Evolutionary conservation across 2,888 invertebrate species (phyloP), one percentile per base, ranked within the genome.

Genomic region (Stramonita haemastoma): DNA sequence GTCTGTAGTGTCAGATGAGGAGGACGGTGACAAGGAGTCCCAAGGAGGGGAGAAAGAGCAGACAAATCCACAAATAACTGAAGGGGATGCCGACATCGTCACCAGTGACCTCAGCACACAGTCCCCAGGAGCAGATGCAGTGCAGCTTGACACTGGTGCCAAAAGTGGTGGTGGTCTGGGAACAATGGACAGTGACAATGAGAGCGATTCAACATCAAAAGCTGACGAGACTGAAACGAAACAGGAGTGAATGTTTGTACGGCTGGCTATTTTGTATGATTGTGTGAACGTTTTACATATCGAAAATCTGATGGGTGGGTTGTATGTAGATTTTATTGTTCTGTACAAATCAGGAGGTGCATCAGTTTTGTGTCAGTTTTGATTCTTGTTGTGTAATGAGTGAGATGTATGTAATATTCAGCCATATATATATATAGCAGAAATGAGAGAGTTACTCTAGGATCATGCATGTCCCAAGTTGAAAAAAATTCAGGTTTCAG

Each of bases 1-100:
- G 88, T 88, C 88, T 2, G 88, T 88, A 22, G 88, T 88, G 17
- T 88, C 88, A 36, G 88, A 88, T 34, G 88, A 88, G 4, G 88
- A 60, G 36, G 34, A 29, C n/a, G 83, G 83, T 36, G 88, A 88
- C 34, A 66, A 83, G 32, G 26, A 34, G 2, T 5, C 15, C 15
- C n/a, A 57, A 57, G 57, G n/a, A 26, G 81, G 36, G 4, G 22
- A 81, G 34, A 79, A 29, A 13, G 79, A 79, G 34, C 17, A 19
- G 34, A 36, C n/a, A 26, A 79, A 32, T 11, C 32, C 15, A 19
- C 34, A 32, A 79, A 79, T 79, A 1, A 2, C 46, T 46, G 2
- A 66, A 66, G 66, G 66, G 66, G 66, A 79, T 17, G 13, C 81
- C 11, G 81, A 22, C 46, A 6, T 17, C 36, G 22, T 17, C 36